Conservation (phyloP, 2,113 vertebrate genomes). For the Amphiprion percula region DNA sequence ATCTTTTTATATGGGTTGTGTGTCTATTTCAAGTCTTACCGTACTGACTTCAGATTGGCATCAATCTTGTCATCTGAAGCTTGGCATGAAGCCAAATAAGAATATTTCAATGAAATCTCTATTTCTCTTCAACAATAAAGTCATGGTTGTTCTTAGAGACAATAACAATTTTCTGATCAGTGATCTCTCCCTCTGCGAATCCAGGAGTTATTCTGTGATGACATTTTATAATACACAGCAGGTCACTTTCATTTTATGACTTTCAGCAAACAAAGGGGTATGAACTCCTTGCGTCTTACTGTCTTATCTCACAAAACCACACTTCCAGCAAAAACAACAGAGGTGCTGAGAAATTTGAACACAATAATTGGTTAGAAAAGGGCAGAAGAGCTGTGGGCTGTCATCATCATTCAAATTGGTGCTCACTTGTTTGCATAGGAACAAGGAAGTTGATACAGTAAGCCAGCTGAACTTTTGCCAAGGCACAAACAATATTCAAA, state of each 20-base stretch:
- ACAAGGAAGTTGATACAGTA: conserved; percentile 1
- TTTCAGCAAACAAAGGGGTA: conserved; percentile 5
- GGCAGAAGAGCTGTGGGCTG: conserved; percentile 25
- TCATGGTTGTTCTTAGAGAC: neutral
- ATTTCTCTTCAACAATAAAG: neutral
- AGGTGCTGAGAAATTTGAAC: conserved; percentile 20
- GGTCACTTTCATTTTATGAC: conserved; percentile 29
- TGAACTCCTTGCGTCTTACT: conserved; percentile 4
- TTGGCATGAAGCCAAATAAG: too few species aligned
- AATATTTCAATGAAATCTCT: too few species aligned
- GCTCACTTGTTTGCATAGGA: conserved; percentile 40
- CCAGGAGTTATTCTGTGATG: conserved; percentile 6
- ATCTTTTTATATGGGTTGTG: too few species aligned
- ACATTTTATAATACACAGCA: conserved; percentile 24
- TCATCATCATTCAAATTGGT: conserved; percentile 38
- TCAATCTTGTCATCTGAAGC: too few species aligned
- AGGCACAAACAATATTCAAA: neutral
- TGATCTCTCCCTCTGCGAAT: neutral
- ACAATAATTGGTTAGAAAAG: conserved; percentile 41
- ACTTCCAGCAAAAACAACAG: conserved; percentile 44
- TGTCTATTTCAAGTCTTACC: too few species aligned
- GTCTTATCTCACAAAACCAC: conserved; percentile 51
- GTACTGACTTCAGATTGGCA: too few species aligned
- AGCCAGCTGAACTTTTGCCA: neutral
- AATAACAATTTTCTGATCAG: neutral